Evolutionary conservation across 2,888 invertebrate species (phyloP).

Genomic region (Amphimallon solstitiale): DNA sequence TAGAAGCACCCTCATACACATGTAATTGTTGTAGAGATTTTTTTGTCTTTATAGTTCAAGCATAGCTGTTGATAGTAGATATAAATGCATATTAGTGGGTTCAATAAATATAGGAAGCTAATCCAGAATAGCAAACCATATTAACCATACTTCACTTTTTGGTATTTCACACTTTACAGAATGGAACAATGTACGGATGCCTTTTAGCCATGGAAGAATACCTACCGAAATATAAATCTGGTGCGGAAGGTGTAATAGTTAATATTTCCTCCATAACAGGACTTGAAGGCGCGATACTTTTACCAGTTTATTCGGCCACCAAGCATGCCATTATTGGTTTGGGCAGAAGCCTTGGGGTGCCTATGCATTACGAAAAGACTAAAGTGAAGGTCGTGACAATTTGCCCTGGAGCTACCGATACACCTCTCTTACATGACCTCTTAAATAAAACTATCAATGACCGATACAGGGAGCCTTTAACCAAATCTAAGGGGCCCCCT

Average conservation of each 20-base stretch:
- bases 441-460: background rate
- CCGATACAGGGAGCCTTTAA: background rate
- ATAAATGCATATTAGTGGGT: too few relatives aligned
- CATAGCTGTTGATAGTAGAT: too few relatives aligned
- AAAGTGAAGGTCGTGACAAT: slow-evolving; percentile 61
- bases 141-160: too few relatives aligned
- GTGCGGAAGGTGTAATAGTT: slow-evolving; percentile 63
- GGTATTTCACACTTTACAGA: too few relatives aligned
- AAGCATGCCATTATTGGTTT: too few relatives aligned
- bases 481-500: background rate
- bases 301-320: slow-evolving; percentile 60
- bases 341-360: slow-evolving; percentile 52
- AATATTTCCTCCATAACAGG: slow-evolving; percentile 65
- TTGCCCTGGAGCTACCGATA: slow-evolving; percentile 61
- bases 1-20: too few relatives aligned
- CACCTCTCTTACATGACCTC: slow-evolving; percentile 44
- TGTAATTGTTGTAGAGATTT: too few relatives aligned
- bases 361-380: slow-evolving; percentile 55
- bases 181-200: slow-evolving; percentile 60
- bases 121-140: too few relatives aligned
- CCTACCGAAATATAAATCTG: slow-evolving; percentile 63
- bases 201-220: slow-evolving; percentile 63
- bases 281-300: slow-evolving; percentile 50
- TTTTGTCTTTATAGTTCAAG: too few relatives aligned
- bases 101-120: too few relatives aligned